A percentile compares a stretch with the other conserved stretches of the same genome.
phyloP scores from a whole-genome alignment of 92 coral and sea anemone genomes.

The Zoanthus sansibaricus region DNA sequence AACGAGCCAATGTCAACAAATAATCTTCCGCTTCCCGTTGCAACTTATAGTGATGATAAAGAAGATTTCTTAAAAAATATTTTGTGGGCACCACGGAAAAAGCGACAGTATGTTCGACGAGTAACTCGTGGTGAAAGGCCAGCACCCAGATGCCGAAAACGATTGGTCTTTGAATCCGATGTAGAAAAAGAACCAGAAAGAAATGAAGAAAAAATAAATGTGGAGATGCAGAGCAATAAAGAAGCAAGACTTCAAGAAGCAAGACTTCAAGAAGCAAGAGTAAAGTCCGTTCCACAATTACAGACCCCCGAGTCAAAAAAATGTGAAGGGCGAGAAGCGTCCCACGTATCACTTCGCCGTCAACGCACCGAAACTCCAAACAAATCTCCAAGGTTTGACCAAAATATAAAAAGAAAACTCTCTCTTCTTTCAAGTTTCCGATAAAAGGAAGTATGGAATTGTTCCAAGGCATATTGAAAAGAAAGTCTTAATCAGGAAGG shows the following conservation, averaged over 20 bases:
- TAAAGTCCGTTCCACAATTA: conserved; percentile 29
- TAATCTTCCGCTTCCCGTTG: background rate
- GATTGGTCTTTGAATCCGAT: conserved; percentile 33
- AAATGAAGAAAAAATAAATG: background rate
- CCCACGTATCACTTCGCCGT: conserved; percentile 18
- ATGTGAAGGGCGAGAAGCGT: conserved; percentile 13
- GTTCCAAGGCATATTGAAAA: background rate
- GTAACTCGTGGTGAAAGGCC: conserved; percentile 26
- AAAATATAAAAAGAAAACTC: conserved; percentile 23
- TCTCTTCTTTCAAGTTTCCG: conserved; percentile 37
- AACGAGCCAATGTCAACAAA: background rate
- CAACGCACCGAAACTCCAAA: conserved; percentile 30
- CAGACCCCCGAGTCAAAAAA: conserved; percentile 34
- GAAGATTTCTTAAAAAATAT: conserved; percentile 34
- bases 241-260: background rate
- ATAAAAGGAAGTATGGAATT: background rate
- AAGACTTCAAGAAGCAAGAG: conserved; percentile 8
- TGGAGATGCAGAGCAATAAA: background rate
- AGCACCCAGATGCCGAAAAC: conserved; percentile 25
- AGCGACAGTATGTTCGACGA: conserved; percentile 40
- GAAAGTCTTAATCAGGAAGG: background rate
- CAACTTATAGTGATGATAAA: conserved; percentile 7
- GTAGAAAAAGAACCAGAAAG: conserved; percentile 32
- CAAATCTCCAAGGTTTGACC: conserved; percentile 20
- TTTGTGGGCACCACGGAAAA: conserved; percentile 51